Percentiles rank a stretch among this genome's conserved stretches.
Conservation (phyloP, 2,888 invertebrate genomes). For the Crioceris asparagi region DNA sequence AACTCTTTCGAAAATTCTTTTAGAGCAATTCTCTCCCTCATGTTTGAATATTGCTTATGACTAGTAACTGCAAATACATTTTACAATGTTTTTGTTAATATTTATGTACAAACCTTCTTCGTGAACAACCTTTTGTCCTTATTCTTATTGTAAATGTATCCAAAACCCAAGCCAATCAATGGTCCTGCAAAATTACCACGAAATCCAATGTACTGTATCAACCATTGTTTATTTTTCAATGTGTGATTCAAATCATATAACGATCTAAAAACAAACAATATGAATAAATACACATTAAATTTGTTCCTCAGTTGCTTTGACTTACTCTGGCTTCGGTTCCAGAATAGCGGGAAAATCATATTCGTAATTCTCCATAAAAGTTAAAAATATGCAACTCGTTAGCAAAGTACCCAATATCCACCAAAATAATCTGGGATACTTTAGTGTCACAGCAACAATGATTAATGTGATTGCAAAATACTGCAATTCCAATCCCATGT, state of each 20-base stretch:
- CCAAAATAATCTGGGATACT: slow-evolving; percentile 8
- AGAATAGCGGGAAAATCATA: slow-evolving; percentile 18
- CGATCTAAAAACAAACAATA: slow-evolving; percentile 6
- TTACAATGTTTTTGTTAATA: no score
- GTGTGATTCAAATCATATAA: slow-evolving; percentile 10
- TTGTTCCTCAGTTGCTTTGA: slow-evolving; percentile 6
- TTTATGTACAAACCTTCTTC: no score
- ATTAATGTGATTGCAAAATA: slow-evolving; percentile 7
- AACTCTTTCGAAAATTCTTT: no score
- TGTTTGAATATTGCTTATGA: no score
- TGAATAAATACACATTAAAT: no score
- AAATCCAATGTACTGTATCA: slow-evolving; percentile 14
- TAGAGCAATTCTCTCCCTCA: no score
- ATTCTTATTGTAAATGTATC: slow-evolving; percentile 19
- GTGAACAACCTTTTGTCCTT: slow-evolving; percentile 12
- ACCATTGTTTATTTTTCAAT: slow-evolving; percentile 14
- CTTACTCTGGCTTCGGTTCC: slow-evolving; percentile 22
- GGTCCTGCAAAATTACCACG: slow-evolving; percentile 19
- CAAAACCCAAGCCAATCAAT: slow-evolving; percentile 19
- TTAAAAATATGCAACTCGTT: slow-evolving; percentile 13
- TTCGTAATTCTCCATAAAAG: slow-evolving; percentile 17
- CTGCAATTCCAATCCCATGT: slow-evolving; percentile 7
- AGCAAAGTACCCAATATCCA: slow-evolving; percentile 13
- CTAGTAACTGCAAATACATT: no score
- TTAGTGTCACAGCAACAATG: slow-evolving; percentile 7